Evolutionary conservation across 1,140 invertebrate genomes (phyloP).

Genomic region (Gerris buenoi): DNA sequence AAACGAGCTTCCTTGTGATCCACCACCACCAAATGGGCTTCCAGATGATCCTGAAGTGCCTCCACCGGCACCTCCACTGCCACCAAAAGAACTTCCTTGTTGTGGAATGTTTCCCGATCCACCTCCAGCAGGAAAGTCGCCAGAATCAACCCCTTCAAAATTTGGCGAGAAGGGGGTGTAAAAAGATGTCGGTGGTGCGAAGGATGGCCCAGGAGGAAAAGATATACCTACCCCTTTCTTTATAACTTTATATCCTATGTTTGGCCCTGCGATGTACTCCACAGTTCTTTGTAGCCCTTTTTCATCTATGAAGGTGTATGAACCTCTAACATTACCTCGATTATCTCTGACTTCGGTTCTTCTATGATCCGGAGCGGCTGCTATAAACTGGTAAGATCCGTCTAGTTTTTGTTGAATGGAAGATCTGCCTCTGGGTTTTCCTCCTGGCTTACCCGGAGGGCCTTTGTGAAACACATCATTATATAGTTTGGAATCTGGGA

Average conservation of each 20-base stretch:
- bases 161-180: constrained; percentile 9
- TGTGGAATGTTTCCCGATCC: background rate
- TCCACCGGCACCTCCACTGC: background rate
- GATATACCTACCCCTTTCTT: constrained; percentile 40
- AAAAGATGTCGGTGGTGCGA: constrained; percentile 13
- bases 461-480: constrained; percentile 35
- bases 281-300: constrained; percentile 52
- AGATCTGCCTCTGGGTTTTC: constrained; percentile 39
- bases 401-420: constrained; percentile 42
- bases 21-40: background rate
- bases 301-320: constrained; percentile 56
- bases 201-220: constrained; percentile 25
- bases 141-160: constrained; percentile 7
- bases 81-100: background rate
- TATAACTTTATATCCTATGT: constrained; percentile 53
- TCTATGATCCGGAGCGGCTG: constrained; percentile 51
- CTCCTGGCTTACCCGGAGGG: constrained; percentile 29
- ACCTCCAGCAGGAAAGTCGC: background rate
- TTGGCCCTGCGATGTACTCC: constrained; percentile 55
- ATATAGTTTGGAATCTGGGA: constrained; percentile 38
- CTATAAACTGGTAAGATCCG: constrained; percentile 49
- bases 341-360: constrained; percentile 51
- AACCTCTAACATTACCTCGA: constrained; percentile 47
- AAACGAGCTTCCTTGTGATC: background rate
- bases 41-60: background rate